These are phyloP conservation scores for Diarsia mendica DNA, from an alignment of 2,888 invertebrate genomes.

Conservation along the genomic window DNA sequence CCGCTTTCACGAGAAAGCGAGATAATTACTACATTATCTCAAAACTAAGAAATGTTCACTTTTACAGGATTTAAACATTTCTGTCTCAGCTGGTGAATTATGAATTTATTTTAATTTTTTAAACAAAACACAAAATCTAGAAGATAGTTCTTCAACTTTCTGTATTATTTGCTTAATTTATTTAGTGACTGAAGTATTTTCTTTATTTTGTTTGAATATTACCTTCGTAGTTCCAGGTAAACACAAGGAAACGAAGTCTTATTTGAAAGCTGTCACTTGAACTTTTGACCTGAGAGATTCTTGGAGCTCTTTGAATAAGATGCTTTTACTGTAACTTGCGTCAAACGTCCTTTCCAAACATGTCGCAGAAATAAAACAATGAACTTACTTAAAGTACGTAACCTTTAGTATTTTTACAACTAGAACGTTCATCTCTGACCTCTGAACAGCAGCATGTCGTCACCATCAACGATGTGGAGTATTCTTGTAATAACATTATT, in stretches of 20 bases:
- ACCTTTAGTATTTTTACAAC: neutral
- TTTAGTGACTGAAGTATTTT: neutral
- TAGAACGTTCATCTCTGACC: neutral
- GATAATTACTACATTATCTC: neutral
- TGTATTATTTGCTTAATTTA: neutral
- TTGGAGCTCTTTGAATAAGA: neutral
- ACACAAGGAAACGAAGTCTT: neutral
- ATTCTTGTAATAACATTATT: neutral
- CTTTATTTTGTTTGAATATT: too few species aligned
- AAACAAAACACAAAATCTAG: neutral
- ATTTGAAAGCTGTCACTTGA: neutral
- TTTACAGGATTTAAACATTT: constrained; percentile 1
- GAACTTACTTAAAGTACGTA: neutral
- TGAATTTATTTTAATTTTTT: neutral
- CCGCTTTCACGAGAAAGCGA: neutral
- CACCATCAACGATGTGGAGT: neutral
- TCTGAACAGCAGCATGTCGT: neutral
- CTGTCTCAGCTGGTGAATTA: neutral
- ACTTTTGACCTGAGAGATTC: neutral
- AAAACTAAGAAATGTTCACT: constrained; percentile 14
- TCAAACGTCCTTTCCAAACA: neutral
- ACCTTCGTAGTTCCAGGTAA: neutral
- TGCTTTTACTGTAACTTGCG: neutral
- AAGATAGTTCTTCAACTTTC: neutral
- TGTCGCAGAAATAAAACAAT: neutral